Evolutionary conservation across 2,888 invertebrate species (phyloP).

Genomic region (Adineta ricciae): DNA sequence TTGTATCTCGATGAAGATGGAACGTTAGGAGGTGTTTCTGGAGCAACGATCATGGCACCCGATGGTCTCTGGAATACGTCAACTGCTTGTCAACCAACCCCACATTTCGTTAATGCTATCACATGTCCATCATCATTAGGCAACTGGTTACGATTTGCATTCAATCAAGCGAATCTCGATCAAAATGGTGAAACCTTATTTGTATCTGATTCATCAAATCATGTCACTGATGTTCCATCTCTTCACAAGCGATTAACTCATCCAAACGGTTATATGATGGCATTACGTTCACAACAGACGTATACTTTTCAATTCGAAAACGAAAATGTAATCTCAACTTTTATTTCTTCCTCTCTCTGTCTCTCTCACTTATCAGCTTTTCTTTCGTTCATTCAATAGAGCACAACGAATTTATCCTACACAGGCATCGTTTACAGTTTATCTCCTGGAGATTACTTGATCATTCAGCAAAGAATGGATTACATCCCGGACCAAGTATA

Average conservation of each 20-base stretch:
- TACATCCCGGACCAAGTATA: conserved; percentile 41
- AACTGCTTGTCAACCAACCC: conserved; percentile 33
- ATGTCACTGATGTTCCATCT: conserved; percentile 31
- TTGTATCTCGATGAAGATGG: conserved; percentile 41
- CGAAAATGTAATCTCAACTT: conserved; percentile 33
- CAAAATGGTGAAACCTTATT: conserved; percentile 35
- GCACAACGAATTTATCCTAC: conserved; percentile 41
- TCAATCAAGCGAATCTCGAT: conserved; percentile 37
- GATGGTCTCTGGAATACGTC: conserved; percentile 38
- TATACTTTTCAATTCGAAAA: conserved; percentile 38
- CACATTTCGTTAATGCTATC: conserved; percentile 25
- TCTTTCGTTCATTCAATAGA: too few species aligned
- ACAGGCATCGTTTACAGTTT: conserved; percentile 38
- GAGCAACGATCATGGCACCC: conserved; percentile 37
- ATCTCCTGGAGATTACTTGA: conserved; percentile 38
- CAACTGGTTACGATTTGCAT: conserved; percentile 39
- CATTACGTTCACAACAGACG: conserved; percentile 37
- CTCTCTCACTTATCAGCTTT: not conserved
- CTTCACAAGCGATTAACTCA: conserved; percentile 40
- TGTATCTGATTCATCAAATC: conserved; percentile 38
- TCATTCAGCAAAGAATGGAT: conserved; percentile 38
- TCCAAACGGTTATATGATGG: conserved; percentile 39
- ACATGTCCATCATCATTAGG: conserved; percentile 37
- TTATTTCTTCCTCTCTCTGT: not conserved
- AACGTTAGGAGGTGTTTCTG: conserved; percentile 37